Evolutionary conservation across 2,888 invertebrate genomes (phyloP).

Genomic region (Iphiclides podalirius): DNA sequence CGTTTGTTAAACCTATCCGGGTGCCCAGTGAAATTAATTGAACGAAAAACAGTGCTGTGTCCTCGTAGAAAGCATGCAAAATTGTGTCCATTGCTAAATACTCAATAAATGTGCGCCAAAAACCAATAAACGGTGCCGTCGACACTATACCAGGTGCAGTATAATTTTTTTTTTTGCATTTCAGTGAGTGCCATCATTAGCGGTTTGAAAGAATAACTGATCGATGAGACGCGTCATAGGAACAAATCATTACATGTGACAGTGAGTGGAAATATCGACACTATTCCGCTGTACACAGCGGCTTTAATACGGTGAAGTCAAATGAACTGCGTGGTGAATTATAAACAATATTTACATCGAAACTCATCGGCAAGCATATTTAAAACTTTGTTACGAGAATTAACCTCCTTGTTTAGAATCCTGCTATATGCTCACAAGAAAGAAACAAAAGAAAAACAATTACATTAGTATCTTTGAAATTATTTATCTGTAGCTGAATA

Average conservation of each 20-base stretch:
- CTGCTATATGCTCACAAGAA: constrained; percentile 78
- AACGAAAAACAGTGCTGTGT: constrained; percentile 79
- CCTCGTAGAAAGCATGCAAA: constrained; percentile 78
- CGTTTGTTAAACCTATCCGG: constrained; percentile 60
- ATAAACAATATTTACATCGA: constrained; percentile 44
- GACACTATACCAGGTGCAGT: constrained; percentile 77
- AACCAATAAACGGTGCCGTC: constrained; percentile 80
- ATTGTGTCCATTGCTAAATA: constrained; percentile 80
- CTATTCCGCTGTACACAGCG: constrained; percentile 51
- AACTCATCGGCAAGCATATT: constrained; percentile 73
- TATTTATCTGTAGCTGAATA: constrained; percentile 39
- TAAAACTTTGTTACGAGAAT: constrained; percentile 71
- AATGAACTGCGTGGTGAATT: constrained; percentile 54
- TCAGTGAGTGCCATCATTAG: constrained; percentile 80
- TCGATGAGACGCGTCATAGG: constrained; percentile 49
- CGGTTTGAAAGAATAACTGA: constrained; percentile 49
- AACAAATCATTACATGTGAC: constrained; percentile 85
- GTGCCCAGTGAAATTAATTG: constrained; percentile 76
- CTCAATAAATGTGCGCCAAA: constrained; percentile 79
- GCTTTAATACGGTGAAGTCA: constrained; percentile 52
- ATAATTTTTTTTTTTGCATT: constrained; percentile 66
- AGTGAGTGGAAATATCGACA: constrained; percentile 80
- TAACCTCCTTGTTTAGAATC: constrained; percentile 77
- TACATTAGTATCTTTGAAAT: constrained; percentile 70
- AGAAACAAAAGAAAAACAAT: constrained; percentile 69